These are phyloP conservation scores for Jacana jacana DNA, from an alignment of 2,113 vertebrate species.

Conservation along the genomic window DNA sequence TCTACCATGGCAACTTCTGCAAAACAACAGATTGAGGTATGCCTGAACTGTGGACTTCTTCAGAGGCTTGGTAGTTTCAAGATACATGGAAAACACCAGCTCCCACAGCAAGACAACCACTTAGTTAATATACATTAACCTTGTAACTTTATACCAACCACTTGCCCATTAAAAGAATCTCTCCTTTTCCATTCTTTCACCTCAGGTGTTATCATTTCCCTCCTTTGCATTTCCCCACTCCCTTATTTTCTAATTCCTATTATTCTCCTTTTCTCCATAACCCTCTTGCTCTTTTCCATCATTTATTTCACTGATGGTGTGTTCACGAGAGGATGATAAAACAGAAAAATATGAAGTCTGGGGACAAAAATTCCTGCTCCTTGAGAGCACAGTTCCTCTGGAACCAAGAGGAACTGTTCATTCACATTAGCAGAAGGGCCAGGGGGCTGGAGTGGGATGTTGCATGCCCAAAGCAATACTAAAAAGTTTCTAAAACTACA, in stretches of 20 bases:
- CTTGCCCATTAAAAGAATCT: not conserved
- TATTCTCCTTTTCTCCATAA: not conserved
- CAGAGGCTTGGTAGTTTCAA: not conserved
- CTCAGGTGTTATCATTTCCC: not conserved
- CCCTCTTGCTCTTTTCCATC: not conserved
- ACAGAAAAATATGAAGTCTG: not conserved
- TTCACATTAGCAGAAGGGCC: not conserved
- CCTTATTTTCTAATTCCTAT: not conserved
- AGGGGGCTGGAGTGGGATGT: not conserved
- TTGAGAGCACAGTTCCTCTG: not conserved
- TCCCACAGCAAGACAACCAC: not conserved
- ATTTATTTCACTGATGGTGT: not conserved
- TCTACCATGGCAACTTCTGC: slow-evolving; percentile 56
- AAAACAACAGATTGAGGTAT: slow-evolving; percentile 47
- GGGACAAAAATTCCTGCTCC: not conserved
- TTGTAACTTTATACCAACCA: not conserved
- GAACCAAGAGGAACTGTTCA: not conserved
- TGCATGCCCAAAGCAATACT: not conserved
- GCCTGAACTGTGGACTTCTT: slow-evolving; percentile 68
- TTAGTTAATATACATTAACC: slow-evolving; percentile 18
- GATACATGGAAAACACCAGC: not conserved
- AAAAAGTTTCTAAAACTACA: not conserved
- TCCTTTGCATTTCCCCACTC: not conserved
- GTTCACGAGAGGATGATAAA: not conserved
- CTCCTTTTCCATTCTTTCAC: not conserved